Evolutionary conservation across 2,113 vertebrate species (phyloP), one percentile per base, ranked within the genome.

Genomic region (Morone saxatilis): DNA sequence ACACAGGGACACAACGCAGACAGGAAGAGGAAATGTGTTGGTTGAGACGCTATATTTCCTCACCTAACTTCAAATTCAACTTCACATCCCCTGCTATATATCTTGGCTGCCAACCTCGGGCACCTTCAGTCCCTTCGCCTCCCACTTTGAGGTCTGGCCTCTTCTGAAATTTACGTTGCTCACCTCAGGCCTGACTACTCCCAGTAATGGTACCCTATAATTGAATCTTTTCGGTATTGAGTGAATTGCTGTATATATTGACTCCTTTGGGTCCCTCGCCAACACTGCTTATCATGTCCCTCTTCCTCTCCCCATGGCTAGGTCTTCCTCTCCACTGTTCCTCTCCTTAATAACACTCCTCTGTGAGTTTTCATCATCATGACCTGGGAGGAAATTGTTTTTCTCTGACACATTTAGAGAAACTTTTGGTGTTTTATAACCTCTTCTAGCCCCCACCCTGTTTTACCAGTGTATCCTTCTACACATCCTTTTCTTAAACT

Each of bases 221-320:
- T 89, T 81, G 86, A 88, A 89, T 94, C 86, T 88, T 76, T 62
- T 69, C 70, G 82, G 79, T 71, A 89, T 85, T 90, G 71, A 71
- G 60, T 84, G 79, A 70, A 85, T 83, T 89, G 59, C 81, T 78
- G 75, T 83, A 67, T 74, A 85, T 81, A 82, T 59, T 65, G 75
- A 77, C 76, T 89, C 78, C 76, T 89, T 77, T 78, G 78, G 61
- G 79, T 78, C 65, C 14, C 59, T 71, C n/a, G 20, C 78, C 71
- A 77, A 50, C n/a, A 63, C 7, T 47, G 20, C 77, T 86, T 79
- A 81, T 81, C 17, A 19, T 22, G 70, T 61, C 47, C 38, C 8
- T 17, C 6, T 54, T 74, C 71, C 25, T 73, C 38, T 54, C 75
- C 71, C 72, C 2, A 17, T 47, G 62, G 60, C 68, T 25, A 40